Evolutionary conservation across 1,140 invertebrate genomes (phyloP).

Genomic region (Drosophila nannoptera): DNA sequence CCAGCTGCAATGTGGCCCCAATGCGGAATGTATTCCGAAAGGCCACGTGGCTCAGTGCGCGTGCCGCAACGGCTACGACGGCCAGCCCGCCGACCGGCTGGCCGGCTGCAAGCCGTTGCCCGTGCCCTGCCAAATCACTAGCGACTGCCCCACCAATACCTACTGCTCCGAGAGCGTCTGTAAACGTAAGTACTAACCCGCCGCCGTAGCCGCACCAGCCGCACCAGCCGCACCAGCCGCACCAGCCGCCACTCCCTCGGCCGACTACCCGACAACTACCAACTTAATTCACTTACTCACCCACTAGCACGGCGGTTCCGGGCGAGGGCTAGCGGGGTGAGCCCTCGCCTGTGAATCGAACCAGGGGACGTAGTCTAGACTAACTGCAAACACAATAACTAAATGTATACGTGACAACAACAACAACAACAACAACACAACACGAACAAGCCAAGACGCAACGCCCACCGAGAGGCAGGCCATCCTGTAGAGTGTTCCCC

Average conservation of each 20-base stretch:
- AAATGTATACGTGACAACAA: conserved; percentile 43
- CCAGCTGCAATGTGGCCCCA: conserved; percentile 86
- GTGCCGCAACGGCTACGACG: conserved; percentile 88
- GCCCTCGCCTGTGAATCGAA: neutral
- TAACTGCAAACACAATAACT: conserved; percentile 49
- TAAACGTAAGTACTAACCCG: conserved; percentile 83
- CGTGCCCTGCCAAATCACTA: conserved; percentile 84
- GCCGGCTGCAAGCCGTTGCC: conserved; percentile 89
- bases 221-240: conserved; percentile 12
- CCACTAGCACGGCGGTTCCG: conserved; percentile 47
- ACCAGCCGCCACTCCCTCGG: conserved; percentile 11
- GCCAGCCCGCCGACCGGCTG: conserved; percentile 84
- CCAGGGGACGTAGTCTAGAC: conserved; percentile 50
- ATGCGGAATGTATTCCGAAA: conserved; percentile 88
- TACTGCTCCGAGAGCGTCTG: conserved; percentile 91
- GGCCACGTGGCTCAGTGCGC: conserved; percentile 87
- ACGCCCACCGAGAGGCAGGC: conserved; percentile 27
- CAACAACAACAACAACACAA: conserved; percentile 36
- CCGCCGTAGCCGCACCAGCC: neutral
- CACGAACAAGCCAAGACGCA: conserved; percentile 39
- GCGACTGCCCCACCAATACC: conserved; percentile 87
- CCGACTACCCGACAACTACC: conserved; percentile 52
- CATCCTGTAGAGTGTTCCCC: neutral
- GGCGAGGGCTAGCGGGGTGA: neutral
- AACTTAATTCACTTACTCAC: conserved; percentile 43